Conservation (phyloP, 2,888 invertebrate species). For the Leptinotarsa haldemani region DNA sequence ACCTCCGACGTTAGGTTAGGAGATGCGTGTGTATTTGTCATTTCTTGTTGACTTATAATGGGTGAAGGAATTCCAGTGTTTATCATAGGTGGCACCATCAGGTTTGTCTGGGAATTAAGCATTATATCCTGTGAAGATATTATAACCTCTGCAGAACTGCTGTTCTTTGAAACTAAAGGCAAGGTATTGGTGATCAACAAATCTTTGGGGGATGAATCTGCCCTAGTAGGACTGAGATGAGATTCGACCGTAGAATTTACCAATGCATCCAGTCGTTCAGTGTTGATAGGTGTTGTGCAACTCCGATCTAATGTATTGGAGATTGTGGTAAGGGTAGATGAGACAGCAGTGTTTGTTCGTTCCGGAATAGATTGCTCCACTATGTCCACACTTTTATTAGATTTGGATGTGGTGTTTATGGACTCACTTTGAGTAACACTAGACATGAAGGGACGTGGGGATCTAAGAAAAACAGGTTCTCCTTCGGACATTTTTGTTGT, state of each 20-base stretch:
- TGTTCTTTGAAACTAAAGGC: constrained; percentile 34
- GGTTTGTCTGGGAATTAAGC: constrained; percentile 57
- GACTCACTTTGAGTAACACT: constrained; percentile 50
- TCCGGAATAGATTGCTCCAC: constrained; percentile 52
- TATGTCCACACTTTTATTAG: constrained; percentile 56
- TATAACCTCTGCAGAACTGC: constrained; percentile 43
- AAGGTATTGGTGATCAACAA: constrained; percentile 50
- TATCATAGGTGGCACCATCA: constrained; percentile 56
- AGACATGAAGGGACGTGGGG: constrained; percentile 50
- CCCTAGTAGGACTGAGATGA: constrained; percentile 65
- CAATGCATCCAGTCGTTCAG: constrained; percentile 71
- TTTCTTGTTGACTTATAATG: constrained; percentile 60
- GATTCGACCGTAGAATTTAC: constrained; percentile 71
- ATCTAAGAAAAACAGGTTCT: constrained; percentile 52
- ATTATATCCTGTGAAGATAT: constrained; percentile 63
- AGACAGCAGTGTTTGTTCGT: constrained; percentile 48
- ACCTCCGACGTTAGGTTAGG: constrained; percentile 70
- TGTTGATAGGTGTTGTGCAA: constrained; percentile 57
- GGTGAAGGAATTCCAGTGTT: constrained; percentile 55
- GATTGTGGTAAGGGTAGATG: constrained; percentile 66
- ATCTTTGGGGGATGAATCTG: constrained; percentile 51
- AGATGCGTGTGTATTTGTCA: constrained; percentile 54
- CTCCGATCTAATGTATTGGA: constrained; percentile 49
- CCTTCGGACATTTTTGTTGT: constrained; percentile 32
- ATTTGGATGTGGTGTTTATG: constrained; percentile 57